Evolutionary conservation across 2,113 vertebrate species (phyloP).

Genomic region (Sebastes schlegelii): DNA sequence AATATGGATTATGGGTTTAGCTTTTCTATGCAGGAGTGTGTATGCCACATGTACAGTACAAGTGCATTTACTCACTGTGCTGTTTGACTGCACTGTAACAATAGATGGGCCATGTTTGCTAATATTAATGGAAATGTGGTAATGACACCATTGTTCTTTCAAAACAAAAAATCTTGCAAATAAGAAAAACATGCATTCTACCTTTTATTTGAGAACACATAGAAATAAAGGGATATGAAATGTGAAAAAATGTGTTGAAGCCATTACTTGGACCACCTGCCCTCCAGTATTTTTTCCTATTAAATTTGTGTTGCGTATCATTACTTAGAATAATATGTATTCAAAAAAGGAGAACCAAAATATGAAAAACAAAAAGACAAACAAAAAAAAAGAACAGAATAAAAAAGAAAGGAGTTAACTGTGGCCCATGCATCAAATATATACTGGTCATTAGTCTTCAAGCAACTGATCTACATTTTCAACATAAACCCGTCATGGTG

Average conservation of each 20-base stretch:
- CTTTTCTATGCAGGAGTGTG: conserved; percentile 28
- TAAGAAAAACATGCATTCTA: neutral
- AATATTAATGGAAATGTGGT: neutral
- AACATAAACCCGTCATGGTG: neutral
- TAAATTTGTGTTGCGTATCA: neutral
- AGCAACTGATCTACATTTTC: conserved; percentile 6
- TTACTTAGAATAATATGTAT: neutral
- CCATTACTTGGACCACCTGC: neutral
- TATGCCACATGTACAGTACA: conserved; percentile 16
- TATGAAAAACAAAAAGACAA: neutral
- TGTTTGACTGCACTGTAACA: conserved; percentile 20
- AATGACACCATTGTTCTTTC: neutral
- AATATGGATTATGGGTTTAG: conserved; percentile 50
- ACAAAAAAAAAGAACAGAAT: neutral
- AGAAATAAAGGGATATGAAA: neutral
- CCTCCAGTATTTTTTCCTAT: neutral
- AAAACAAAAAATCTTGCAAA: neutral
- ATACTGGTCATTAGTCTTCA: neutral
- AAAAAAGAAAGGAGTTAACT: neutral
- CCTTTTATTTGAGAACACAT: neutral
- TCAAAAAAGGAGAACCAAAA: neutral
- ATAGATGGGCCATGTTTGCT: conserved; percentile 1
- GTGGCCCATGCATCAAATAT: neutral
- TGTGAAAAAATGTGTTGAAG: neutral
- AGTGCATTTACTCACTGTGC: conserved; percentile 1